Evolutionary conservation across 1,140 invertebrate genomes (phyloP).

Genomic region (Solen grandis): DNA sequence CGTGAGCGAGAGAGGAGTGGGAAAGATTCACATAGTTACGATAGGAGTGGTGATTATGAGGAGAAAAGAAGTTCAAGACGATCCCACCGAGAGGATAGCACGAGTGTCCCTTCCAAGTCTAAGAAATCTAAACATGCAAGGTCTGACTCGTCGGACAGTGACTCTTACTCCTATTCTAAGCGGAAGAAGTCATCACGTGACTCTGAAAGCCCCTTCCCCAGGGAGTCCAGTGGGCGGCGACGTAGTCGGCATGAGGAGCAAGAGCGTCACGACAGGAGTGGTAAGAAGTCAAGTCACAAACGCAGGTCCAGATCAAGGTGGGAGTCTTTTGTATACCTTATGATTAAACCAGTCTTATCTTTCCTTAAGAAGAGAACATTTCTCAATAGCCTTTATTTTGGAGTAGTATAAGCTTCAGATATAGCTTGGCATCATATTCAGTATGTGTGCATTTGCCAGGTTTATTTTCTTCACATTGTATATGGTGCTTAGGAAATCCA

Average conservation of each 20-base stretch:
- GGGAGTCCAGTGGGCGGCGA: constrained; percentile 35
- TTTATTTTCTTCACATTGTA: no score
- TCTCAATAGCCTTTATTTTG: no score
- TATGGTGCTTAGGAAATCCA: no score
- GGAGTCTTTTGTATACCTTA: constrained; percentile 30
- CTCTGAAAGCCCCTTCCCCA: constrained; percentile 12
- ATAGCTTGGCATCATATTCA: no score
- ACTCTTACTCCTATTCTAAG: constrained; percentile 44
- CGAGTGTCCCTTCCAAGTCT: constrained; percentile 58
- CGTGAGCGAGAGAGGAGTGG: not conserved
- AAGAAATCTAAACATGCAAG: constrained; percentile 62
- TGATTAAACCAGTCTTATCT: no score
- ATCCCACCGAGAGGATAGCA: not conserved
- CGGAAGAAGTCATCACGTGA: constrained; percentile 38
- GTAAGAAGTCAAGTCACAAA: constrained; percentile 77
- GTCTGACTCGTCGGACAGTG: constrained; percentile 67
- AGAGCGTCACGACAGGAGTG: constrained; percentile 60
- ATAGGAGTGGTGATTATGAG: not conserved
- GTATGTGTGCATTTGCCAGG: no score
- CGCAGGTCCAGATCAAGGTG: constrained; percentile 76
- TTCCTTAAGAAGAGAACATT: no score
- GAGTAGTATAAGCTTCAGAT: no score
- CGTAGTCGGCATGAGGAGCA: constrained; percentile 59
- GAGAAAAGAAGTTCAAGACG: constrained; percentile 8
- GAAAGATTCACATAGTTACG: constrained; percentile 30